phyloP scores from a whole-genome alignment of 2,113 vertebrate genomes.

The Morone saxatilis region DNA sequence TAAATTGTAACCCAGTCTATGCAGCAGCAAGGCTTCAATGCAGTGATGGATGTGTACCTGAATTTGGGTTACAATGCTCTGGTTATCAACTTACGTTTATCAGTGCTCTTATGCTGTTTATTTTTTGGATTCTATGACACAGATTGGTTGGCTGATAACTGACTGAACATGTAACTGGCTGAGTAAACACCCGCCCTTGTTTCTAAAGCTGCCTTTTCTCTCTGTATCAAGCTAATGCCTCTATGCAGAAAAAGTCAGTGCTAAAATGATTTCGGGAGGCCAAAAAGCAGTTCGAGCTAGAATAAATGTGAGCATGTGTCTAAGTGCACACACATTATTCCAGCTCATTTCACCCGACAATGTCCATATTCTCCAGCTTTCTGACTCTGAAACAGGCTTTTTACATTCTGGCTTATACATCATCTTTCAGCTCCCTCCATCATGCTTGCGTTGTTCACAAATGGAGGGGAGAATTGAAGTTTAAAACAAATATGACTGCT shows the following conservation, averaged over 20 bases:
- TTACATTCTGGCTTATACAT: conserved; percentile 33
- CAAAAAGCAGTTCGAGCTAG: not conserved
- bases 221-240: conserved; percentile 1
- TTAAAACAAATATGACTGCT: conserved; percentile 11
- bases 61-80: conserved; percentile 14
- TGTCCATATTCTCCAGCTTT: not conserved
- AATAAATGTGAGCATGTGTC: conserved; percentile 19
- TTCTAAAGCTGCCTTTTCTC: conserved; percentile 29
- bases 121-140: not conserved
- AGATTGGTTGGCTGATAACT: not conserved
- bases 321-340: conserved; percentile 23
- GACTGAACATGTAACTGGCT: not conserved
- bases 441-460: conserved; percentile 11
- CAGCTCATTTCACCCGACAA: not conserved
- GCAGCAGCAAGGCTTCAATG: conserved; percentile 17
- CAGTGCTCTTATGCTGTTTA: not conserved
- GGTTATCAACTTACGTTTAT: not conserved
- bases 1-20: not conserved
- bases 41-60: not conserved
- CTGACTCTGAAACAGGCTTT: conserved; percentile 13
- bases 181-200: conserved; percentile 8
- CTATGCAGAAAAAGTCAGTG: not conserved
- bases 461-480: conserved; percentile 17
- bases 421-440: conserved; percentile 1
- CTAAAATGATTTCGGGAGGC: not conserved